These are phyloP conservation scores for Camptogramma bilineatum DNA, from an alignment of 2,888 invertebrate genomes.

Conservation along the genomic window DNA sequence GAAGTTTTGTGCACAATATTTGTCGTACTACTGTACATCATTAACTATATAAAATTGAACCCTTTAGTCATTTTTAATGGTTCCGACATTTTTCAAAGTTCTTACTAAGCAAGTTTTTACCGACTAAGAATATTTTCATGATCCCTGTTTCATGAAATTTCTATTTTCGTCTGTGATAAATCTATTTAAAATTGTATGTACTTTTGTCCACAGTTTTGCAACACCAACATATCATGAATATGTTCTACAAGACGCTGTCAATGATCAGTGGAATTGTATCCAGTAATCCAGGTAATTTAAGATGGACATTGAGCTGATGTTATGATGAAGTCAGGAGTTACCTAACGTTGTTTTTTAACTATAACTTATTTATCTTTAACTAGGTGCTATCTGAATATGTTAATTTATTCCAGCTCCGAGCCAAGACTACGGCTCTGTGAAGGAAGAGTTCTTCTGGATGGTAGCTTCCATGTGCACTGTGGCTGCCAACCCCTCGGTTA, in stretches of 20 bases:
- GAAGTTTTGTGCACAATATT: no score
- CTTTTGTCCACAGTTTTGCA: conserved; percentile 85
- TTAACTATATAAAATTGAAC: no score
- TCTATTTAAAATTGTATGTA: neutral
- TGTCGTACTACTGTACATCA: no score
- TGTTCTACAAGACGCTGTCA: conserved; percentile 92
- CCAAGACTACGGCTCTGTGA: conserved; percentile 84
- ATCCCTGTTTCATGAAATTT: no score
- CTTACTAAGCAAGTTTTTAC: no score
- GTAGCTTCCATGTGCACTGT: conserved; percentile 91
- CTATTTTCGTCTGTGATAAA: neutral
- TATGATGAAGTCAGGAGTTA: no score
- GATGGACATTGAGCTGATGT: no score
- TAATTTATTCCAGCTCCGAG: conserved; percentile 29
- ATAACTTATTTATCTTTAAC: no score
- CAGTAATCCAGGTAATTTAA: conserved; percentile 63
- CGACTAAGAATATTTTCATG: no score
- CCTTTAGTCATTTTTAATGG: no score
- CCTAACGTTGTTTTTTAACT: no score
- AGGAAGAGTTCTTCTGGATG: conserved; percentile 95
- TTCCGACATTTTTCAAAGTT: no score
- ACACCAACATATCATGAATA: conserved; percentile 92
- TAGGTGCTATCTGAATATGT: neutral
- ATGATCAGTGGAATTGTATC: conserved; percentile 84
- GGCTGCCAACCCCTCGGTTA: conserved; percentile 90